A percentile compares a stretch with the other conserved stretches of the same genome.
Conservation (phyloP, 2,797 vertebrate species). For the Peromyscus melanophrys region DNA sequence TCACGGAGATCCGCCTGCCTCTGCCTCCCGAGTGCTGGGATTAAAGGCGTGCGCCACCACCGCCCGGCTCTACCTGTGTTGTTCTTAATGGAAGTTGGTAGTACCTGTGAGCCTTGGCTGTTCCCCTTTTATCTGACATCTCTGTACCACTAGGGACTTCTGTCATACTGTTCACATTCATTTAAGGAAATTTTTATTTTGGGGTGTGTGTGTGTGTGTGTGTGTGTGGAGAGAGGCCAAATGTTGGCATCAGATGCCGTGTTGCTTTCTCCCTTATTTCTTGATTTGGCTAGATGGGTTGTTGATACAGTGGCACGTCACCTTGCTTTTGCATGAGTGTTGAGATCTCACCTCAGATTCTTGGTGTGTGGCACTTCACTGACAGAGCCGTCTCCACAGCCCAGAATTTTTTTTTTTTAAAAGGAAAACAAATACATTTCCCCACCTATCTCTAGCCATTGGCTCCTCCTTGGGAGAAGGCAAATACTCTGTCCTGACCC, state of each 20-base stretch:
- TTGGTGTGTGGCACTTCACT: background rate
- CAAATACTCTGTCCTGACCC: background rate
- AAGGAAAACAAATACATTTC: background rate
- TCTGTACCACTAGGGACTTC: background rate
- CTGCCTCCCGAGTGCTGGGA: too few relatives aligned
- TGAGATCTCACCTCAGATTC: background rate
- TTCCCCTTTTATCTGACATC: background rate
- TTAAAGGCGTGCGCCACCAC: too few relatives aligned
- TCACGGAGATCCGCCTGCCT: too few relatives aligned
- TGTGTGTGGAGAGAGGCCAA: background rate
- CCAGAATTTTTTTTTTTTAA: background rate
- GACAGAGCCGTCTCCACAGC: background rate
- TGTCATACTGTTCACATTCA: background rate
- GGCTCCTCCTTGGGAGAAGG: background rate
- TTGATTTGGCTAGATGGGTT: background rate
- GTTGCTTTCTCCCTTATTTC: background rate
- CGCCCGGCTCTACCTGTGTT: too few relatives aligned
- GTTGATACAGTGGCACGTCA: background rate
- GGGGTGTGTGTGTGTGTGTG: background rate
- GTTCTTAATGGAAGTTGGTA: background rate
- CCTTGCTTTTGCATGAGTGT: background rate
- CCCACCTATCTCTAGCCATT: background rate
- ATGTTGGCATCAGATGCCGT: background rate
- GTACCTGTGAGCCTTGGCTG: background rate
- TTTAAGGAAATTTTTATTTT: background rate